Percentiles rank a stretch among this genome's conserved stretches.
Conservation (phyloP, 2,888 invertebrate species). For the Ceratothoa steindachneri region DNA sequence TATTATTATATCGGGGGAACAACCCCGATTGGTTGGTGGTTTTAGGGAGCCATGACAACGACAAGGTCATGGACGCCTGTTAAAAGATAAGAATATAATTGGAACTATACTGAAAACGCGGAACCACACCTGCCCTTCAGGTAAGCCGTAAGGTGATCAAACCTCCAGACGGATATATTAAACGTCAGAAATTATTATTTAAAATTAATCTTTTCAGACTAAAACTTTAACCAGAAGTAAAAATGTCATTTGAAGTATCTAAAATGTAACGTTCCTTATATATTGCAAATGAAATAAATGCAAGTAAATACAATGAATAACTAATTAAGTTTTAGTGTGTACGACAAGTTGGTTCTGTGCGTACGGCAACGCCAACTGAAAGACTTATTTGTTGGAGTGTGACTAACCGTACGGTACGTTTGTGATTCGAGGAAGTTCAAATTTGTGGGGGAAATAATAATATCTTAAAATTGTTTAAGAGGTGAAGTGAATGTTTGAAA, state of each 20-base stretch:
- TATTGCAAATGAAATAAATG: too few species aligned
- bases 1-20: too few species aligned
- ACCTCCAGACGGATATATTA: neutral
- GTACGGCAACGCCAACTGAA: conserved; percentile 2
- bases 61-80: too few species aligned
- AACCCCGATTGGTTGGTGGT: too few species aligned
- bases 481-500: too few species aligned
- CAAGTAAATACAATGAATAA: neutral
- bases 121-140: neutral
- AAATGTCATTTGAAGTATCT: neutral
- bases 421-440: neutral
- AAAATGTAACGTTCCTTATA: too few species aligned
- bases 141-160: neutral
- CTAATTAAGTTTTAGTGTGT: neutral
- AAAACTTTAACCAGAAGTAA: neutral
- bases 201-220: neutral
- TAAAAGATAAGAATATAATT: too few species aligned
- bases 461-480: too few species aligned
- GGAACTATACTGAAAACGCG: too few species aligned
- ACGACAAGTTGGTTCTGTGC: neutral
- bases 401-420: too few species aligned
- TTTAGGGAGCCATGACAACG: too few species aligned
- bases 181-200: neutral
- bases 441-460: neutral
- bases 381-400: neutral